Percentiles rank a stretch among this genome's conserved stretches.
Conservation (phyloP, 92 coral and sea anemone species). For the Epizoanthus illoricatus region DNA sequence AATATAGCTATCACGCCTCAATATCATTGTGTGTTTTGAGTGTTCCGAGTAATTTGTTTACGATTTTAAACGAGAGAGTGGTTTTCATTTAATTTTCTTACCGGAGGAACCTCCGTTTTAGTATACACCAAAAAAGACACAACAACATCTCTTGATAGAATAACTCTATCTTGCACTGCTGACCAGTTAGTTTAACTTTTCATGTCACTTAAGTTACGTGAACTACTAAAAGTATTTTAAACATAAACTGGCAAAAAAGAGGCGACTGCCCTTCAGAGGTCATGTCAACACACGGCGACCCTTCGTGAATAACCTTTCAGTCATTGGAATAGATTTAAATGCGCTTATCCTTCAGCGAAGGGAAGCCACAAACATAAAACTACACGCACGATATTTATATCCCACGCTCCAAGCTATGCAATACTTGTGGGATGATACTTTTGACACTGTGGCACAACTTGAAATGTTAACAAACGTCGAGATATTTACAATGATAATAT, state of each 20-base stretch:
- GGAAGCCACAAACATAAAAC: constrained; percentile 13
- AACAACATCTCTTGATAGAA: no score
- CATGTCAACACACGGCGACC: constrained; percentile 78
- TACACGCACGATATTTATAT: constrained; percentile 25
- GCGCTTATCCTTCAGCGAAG: constrained; percentile 97
- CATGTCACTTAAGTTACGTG: no score
- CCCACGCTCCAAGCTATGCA: background rate
- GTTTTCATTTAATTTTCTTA: no score
- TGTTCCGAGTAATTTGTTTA: no score
- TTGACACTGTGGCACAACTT: background rate
- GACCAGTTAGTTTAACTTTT: no score
- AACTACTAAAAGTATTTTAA: background rate
- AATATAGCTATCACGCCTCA: no score
- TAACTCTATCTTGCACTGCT: no score
- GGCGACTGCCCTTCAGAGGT: constrained; percentile 92
- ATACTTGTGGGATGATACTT: constrained; percentile 23
- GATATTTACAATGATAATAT: background rate
- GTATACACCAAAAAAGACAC: no score
- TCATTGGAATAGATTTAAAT: constrained; percentile 81
- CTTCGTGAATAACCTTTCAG: constrained; percentile 70
- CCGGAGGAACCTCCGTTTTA: no score
- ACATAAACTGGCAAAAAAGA: constrained; percentile 31
- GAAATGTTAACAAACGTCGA: background rate
- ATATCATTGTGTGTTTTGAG: no score
- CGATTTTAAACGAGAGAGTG: no score